These are phyloP conservation scores for Cyclophora albipunctata DNA, from an alignment of 2,888 invertebrate species.

Conservation along the genomic window DNA sequence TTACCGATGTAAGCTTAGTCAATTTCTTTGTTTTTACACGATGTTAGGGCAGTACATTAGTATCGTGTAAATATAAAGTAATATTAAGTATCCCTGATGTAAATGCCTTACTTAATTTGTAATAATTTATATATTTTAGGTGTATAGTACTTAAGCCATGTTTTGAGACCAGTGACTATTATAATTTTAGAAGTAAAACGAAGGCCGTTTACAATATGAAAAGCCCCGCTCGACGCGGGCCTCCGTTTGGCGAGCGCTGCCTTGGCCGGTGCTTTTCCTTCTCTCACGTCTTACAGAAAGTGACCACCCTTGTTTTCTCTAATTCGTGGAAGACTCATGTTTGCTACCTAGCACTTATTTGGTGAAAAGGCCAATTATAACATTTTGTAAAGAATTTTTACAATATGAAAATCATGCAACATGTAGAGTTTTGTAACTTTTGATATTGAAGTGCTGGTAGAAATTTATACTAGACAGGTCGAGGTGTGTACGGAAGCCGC, in stretches of 20 bases:
- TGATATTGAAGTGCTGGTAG: slow-evolving; percentile 73
- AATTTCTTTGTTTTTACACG: slow-evolving; percentile 69
- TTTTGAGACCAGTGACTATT: slow-evolving; percentile 75
- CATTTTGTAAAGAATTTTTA: slow-evolving; percentile 63
- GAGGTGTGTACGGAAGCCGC: slow-evolving; percentile 65
- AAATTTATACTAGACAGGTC: slow-evolving; percentile 51
- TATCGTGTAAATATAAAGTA: slow-evolving; percentile 69
- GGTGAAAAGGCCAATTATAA: slow-evolving; percentile 55
- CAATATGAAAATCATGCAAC: slow-evolving; percentile 52
- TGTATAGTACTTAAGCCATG: slow-evolving; percentile 76
- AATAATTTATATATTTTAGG: slow-evolving; percentile 76
- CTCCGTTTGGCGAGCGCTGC: slow-evolving; percentile 16
- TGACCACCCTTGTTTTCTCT: slow-evolving; percentile 67
- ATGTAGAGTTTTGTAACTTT: slow-evolving; percentile 70
- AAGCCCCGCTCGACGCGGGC: slow-evolving; percentile 52
- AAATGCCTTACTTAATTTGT: slow-evolving; percentile 76
- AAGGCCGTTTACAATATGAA: slow-evolving; percentile 51
- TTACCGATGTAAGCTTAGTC: slow-evolving; percentile 74
- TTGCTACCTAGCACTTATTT: slow-evolving; percentile 56
- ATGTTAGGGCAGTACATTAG: slow-evolving; percentile 57
- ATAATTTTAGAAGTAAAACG: slow-evolving; percentile 67
- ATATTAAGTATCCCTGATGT: slow-evolving; percentile 70
- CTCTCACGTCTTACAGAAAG: slow-evolving; percentile 61
- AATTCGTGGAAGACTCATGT: slow-evolving; percentile 47
- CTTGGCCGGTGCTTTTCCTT: slow-evolving; percentile 60